A percentile compares a stretch with the other conserved stretches of the same genome.
Evolutionary conservation across 1,140 invertebrate species (phyloP).

Genomic region (Ptiloglossa arizonensis): DNA sequence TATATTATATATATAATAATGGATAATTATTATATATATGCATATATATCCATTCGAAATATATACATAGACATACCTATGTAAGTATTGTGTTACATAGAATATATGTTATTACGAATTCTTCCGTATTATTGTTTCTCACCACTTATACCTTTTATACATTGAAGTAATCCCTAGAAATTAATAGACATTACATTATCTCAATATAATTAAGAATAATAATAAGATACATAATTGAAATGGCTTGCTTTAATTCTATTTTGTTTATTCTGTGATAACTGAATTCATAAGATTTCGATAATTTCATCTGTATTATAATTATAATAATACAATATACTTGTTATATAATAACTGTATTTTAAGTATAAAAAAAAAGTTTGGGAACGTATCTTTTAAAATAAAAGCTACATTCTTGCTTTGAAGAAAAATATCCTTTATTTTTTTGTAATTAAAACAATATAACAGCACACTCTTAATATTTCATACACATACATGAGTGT

Average conservation of each 20-base stretch:
- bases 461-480: no score
- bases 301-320: slow-evolving; percentile 26
- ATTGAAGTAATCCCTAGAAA: slow-evolving; percentile 6
- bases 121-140: slow-evolving; percentile 55
- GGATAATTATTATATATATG: slow-evolving; percentile 58
- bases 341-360: slow-evolving; percentile 39
- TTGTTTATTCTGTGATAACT: slow-evolving; percentile 21
- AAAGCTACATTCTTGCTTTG: slow-evolving; percentile 28
- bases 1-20: slow-evolving; percentile 43
- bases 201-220: not conserved
- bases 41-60: slow-evolving; percentile 64
- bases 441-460: not conserved
- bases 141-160: slow-evolving; percentile 20
- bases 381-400: slow-evolving; percentile 34
- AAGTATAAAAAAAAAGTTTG: slow-evolving; percentile 20
- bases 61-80: slow-evolving; percentile 73
- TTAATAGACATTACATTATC: slow-evolving; percentile 3
- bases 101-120: slow-evolving; percentile 78
- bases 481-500: not conserved
- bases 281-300: not conserved
- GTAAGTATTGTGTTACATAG: slow-evolving; percentile 79
- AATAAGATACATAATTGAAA: slow-evolving; percentile 1
- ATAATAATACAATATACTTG: slow-evolving; percentile 32
- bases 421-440: not conserved
- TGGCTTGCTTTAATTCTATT: not conserved